Percentiles rank a stretch among this genome's conserved stretches.
phyloP scores from a whole-genome alignment of 2,888 invertebrate genomes.

The Drosophila mulleri region DNA sequence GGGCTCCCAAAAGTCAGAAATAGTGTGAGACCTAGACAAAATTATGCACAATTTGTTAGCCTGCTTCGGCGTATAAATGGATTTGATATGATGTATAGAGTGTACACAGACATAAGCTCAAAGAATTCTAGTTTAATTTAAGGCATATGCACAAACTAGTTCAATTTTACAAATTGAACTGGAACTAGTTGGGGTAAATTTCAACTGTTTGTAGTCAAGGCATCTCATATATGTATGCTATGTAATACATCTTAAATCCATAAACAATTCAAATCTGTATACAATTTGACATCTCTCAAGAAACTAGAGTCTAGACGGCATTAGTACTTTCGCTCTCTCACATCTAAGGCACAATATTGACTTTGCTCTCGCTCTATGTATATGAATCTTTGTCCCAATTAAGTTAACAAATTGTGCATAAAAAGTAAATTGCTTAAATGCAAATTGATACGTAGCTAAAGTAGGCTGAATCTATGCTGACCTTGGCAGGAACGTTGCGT shows the following conservation, averaged over 20 bases:
- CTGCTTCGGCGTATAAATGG: background rate
- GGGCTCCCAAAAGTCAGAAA: conserved; percentile 24
- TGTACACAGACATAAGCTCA: background rate
- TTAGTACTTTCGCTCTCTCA: background rate
- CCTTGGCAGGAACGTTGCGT: conserved; percentile 55
- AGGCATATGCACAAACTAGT: background rate
- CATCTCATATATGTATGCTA: background rate
- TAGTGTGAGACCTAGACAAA: background rate
- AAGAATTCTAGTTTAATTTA: background rate
- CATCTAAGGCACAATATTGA: background rate
- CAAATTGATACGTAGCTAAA: conserved; percentile 12
- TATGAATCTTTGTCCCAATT: background rate
- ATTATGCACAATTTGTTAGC: background rate
- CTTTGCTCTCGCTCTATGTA: background rate
- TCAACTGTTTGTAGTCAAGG: background rate
- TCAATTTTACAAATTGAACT: background rate
- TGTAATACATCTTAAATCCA: background rate
- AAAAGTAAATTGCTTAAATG: background rate
- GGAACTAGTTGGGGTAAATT: background rate
- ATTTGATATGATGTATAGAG: background rate
- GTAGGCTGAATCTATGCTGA: conserved; percentile 33
- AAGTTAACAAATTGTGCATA: conserved; percentile 11
- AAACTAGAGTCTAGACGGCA: background rate
- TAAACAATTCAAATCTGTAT: background rate
- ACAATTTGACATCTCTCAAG: background rate